Evolutionary conservation across 53 echinoderm and acorn worm species (phyloP).

Genomic region (Patiria pectinifera): DNA sequence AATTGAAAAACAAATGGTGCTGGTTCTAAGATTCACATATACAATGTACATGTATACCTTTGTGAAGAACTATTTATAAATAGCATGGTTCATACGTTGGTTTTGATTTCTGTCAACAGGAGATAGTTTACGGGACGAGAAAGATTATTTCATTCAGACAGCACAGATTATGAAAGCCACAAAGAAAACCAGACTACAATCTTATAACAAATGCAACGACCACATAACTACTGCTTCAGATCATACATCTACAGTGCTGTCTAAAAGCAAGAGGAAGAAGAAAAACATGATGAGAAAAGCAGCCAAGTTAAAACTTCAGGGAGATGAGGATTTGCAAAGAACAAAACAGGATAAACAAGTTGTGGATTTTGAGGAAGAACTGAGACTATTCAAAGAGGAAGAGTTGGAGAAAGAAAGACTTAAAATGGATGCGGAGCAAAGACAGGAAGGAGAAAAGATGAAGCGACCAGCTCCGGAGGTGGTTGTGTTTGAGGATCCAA

Average conservation of each 20-base stretch:
- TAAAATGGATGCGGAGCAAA: background rate
- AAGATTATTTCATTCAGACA: conserved; percentile 10
- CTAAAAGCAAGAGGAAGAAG: conserved; percentile 51
- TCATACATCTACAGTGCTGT: background rate
- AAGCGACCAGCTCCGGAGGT: conserved; percentile 67
- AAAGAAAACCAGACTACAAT: background rate
- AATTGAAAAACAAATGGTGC: no score
- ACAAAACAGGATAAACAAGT: background rate
- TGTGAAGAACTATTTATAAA: no score
- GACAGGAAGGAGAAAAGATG: conserved; percentile 16
- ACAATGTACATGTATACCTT: no score
- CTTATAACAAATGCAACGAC: background rate
- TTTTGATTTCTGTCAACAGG: conserved; percentile 31
- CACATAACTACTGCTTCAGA: background rate
- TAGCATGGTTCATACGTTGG: no score
- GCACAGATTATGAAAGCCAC: conserved; percentile 23
- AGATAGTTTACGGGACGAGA: conserved; percentile 67
- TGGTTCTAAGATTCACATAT: no score
- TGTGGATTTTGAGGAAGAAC: conserved; percentile 52
- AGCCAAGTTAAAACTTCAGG: conserved; percentile 18
- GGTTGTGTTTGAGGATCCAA: conserved; percentile 81
- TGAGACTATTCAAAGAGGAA: conserved; percentile 38
- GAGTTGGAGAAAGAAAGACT: conserved; percentile 17
- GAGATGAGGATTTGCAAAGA: conserved; percentile 2
- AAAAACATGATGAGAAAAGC: conserved; percentile 54